phyloP scores from a whole-genome alignment of 2,888 invertebrate genomes.

The Caenorhabditis angaria region DNA sequence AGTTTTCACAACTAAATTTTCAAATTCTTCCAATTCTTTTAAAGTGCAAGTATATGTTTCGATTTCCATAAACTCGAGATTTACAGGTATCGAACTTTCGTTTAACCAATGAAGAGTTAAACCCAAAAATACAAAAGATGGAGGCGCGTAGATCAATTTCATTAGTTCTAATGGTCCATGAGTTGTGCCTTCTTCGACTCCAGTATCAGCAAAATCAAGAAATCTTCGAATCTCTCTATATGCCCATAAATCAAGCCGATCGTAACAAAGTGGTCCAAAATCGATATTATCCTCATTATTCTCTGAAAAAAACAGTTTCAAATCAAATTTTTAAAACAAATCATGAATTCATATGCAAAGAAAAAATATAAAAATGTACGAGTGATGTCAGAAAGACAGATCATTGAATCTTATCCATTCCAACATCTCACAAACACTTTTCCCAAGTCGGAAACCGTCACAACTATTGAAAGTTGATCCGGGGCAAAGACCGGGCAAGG shows the following conservation, averaged over 20 bases:
- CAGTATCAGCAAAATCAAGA: background rate
- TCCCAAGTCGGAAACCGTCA: constrained; percentile 14
- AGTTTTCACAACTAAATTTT: background rate
- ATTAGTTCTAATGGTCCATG: background rate
- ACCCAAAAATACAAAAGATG: background rate
- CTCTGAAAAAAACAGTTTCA: background rate
- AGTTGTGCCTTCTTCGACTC: background rate
- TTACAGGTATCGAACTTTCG: background rate
- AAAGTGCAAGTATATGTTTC: background rate
- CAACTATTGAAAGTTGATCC: constrained; percentile 10
- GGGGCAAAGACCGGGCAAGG: constrained; percentile 14
- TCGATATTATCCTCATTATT: background rate
- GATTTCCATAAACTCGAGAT: background rate
- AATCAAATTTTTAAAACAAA: no score
- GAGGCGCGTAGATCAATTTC: background rate
- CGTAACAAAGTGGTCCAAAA: background rate
- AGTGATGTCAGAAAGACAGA: background rate
- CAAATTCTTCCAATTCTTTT: background rate
- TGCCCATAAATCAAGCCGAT: background rate
- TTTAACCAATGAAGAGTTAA: background rate
- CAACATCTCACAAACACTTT: background rate
- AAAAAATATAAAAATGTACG: background rate
- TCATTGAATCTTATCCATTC: background rate
- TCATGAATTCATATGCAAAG: no score
- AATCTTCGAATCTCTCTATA: background rate